Evolutionary conservation across 2,888 invertebrate species (phyloP).

Genomic region (Drosophila nr. perissopoda): DNA sequence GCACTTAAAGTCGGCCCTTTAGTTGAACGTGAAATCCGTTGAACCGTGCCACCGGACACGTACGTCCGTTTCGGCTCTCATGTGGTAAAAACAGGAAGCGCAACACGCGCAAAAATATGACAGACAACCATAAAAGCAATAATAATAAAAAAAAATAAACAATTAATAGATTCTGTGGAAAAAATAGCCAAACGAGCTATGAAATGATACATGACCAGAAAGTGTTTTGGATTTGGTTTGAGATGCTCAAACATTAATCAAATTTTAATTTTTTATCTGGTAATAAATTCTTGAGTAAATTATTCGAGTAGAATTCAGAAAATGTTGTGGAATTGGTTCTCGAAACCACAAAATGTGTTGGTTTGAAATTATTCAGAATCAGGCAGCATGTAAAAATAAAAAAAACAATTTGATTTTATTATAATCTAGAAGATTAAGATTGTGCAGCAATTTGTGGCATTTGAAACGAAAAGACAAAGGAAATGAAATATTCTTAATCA

Average conservation of each 20-base stretch:
- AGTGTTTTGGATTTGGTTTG: neutral
- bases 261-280: neutral
- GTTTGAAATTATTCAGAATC: neutral
- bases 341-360: neutral
- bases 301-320: neutral
- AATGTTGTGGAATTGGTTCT: neutral
- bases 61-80: conserved; percentile 40
- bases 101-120: conserved; percentile 50
- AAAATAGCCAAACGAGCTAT: neutral
- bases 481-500: no score
- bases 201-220: neutral
- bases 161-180: conserved; percentile 45
- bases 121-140: conserved; percentile 22
- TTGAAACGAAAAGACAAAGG: no score
- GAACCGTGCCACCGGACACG: conserved; percentile 40
- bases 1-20: conserved; percentile 40
- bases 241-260: neutral
- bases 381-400: neutral
- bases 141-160: conserved; percentile 4
- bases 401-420: neutral
- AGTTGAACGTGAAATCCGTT: conserved; percentile 37
- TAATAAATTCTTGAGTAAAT: neutral
- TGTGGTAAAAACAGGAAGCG: conserved; percentile 51
- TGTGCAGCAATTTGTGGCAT: neutral
- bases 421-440: neutral